Conservation (phyloP, 2,113 vertebrate genomes). For the Rhodinocichla rosea region DNA sequence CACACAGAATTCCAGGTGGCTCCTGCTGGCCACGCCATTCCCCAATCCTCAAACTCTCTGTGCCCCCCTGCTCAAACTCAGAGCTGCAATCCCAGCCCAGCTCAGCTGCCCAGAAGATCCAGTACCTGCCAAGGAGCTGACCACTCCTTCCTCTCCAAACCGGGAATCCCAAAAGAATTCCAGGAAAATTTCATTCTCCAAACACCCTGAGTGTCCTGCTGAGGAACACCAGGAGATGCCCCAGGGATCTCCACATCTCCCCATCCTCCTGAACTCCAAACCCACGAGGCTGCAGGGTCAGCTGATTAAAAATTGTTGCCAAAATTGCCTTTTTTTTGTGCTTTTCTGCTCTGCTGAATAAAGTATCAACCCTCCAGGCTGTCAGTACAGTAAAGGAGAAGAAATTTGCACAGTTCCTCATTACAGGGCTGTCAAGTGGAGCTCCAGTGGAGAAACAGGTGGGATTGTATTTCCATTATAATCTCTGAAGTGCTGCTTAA, state of each 20-base stretch:
- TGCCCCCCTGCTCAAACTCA: rapidly evolving
- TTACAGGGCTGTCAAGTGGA: slow-evolving; percentile 19
- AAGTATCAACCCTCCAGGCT: neutral
- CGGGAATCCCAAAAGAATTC: neutral
- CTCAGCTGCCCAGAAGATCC: neutral
- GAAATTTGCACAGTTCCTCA: slow-evolving; percentile 39
- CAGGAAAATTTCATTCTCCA: rapidly evolving
- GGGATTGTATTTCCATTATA: neutral
- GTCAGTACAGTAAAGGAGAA: neutral
- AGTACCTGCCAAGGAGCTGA: neutral
- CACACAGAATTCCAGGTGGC: neutral
- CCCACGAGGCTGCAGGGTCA: neutral
- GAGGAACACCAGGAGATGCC: neutral
- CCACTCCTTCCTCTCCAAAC: neutral
- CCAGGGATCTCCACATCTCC: neutral
- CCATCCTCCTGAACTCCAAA: neutral
- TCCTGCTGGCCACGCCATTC: neutral
- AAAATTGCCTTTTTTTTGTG: neutral
- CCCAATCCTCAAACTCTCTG: rapidly evolving
- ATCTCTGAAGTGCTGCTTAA: slow-evolving; percentile 21
- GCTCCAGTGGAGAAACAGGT: neutral
- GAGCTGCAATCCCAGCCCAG: neutral
- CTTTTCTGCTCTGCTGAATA: neutral
- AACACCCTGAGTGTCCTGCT: rapidly evolving
- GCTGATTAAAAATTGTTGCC: neutral